A percentile compares a stretch with the other conserved stretches of the same genome.
These are phyloP conservation scores for Micoletzkya japonica DNA, from an alignment of 2,888 invertebrate species.

Conservation along the genomic window DNA sequence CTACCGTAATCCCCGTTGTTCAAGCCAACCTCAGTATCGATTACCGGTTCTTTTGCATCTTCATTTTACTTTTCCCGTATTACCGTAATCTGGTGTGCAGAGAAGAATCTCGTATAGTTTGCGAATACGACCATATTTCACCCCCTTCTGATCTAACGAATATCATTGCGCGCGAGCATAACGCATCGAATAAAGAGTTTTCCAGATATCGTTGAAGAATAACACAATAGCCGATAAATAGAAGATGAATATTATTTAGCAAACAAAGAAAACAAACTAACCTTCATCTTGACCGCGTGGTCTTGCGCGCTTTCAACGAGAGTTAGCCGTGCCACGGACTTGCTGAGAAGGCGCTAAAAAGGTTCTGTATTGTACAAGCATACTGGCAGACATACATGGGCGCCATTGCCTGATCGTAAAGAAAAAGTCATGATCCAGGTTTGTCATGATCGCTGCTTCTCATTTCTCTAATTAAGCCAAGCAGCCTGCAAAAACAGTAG, in stretches of 20 bases:
- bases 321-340: constrained; percentile 6
- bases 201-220: no score
- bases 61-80: no score
- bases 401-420: background rate
- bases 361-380: background rate
- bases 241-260: background rate
- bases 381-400: background rate
- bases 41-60: no score
- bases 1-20: no score
- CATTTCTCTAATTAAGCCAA: background rate
- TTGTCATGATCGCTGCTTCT: background rate
- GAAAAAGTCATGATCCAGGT: background rate
- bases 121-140: no score
- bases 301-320: constrained; percentile 19
- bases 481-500: background rate
- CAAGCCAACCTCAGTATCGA: no score
- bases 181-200: no score
- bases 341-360: constrained; percentile 7
- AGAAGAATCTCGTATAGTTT: no score
- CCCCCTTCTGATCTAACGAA: no score
- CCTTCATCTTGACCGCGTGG: constrained; percentile 13
- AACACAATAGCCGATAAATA: no score
- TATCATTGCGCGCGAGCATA: no score
- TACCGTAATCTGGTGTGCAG: no score
- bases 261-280: background rate